phyloP scores from a whole-genome alignment of 2,888 invertebrate species.

The Hypomecis atomaria region DNA sequence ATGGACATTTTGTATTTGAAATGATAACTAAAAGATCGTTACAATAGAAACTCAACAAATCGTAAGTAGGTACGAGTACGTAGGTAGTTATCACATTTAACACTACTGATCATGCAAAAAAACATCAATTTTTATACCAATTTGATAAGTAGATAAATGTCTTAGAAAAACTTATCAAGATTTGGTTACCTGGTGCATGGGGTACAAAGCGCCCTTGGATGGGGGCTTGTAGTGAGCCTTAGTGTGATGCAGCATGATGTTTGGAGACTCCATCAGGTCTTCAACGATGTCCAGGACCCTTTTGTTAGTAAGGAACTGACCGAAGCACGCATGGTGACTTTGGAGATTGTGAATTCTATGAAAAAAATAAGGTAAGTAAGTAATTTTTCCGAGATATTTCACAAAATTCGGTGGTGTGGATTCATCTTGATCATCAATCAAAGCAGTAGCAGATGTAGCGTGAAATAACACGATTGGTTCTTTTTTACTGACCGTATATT shows the following conservation, averaged over 20 bases:
- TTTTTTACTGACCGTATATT: too few relatives aligned
- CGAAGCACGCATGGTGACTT: slow-evolving; percentile 81
- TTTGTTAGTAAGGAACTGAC: slow-evolving; percentile 72
- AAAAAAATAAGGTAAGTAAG: neutral
- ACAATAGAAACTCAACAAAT: too few relatives aligned
- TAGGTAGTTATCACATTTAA: too few relatives aligned
- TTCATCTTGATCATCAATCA: too few relatives aligned
- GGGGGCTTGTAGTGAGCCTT: slow-evolving; percentile 86
- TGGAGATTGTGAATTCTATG: slow-evolving; percentile 84
- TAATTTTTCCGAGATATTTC: neutral
- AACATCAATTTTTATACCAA: too few relatives aligned
- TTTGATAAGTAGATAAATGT: neutral
- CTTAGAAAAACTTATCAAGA: neutral
- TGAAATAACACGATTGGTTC: too few relatives aligned
- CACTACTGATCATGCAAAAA: too few relatives aligned
- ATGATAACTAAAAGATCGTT: too few relatives aligned
- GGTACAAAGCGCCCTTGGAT: slow-evolving; percentile 83
- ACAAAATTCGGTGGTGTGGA: too few relatives aligned
- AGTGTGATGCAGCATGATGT: slow-evolving; percentile 85
- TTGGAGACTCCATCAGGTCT: slow-evolving; percentile 79
- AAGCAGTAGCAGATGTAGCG: too few relatives aligned
- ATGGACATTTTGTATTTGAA: too few relatives aligned
- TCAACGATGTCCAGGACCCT: slow-evolving; percentile 81
- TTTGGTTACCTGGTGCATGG: slow-evolving; percentile 81
- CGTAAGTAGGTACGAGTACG: too few relatives aligned